These are phyloP conservation scores for Falco berigora DNA, from an alignment of 2,797 vertebrate species.

Conservation along the genomic window DNA sequence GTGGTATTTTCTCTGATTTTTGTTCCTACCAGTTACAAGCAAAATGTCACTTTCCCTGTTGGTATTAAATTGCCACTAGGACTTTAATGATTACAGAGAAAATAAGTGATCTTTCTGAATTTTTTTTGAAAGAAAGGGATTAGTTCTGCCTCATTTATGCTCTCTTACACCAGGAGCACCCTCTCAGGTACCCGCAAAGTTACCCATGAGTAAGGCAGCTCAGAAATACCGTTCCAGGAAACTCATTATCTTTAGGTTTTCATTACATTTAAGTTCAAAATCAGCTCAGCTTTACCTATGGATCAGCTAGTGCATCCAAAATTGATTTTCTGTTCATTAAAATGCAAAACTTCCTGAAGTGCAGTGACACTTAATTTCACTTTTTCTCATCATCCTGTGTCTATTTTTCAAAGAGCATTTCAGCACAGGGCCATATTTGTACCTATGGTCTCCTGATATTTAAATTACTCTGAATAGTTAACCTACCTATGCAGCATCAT, in stretches of 20 bases:
- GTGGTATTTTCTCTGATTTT: not conserved
- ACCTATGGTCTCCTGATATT: not conserved
- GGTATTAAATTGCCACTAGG: not conserved
- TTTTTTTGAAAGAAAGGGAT: not conserved
- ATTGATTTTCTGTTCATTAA: constrained; percentile 5
- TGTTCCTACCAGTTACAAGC: not conserved
- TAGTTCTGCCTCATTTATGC: not conserved
- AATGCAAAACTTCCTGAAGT: not conserved
- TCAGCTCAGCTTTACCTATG: not conserved
- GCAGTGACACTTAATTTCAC: not conserved
- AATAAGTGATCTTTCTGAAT: not conserved
- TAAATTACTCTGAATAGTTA: not conserved
- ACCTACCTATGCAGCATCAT: not conserved
- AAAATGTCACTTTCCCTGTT: not conserved
- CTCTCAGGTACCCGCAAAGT: not conserved
- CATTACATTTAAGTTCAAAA: not conserved
- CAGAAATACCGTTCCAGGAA: not conserved
- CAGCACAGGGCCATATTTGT: not conserved
- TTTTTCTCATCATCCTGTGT: not conserved
- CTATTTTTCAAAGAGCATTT: not conserved
- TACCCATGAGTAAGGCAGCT: not conserved
- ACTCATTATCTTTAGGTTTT: not conserved
- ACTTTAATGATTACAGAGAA: not conserved
- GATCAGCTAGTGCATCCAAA: not conserved
- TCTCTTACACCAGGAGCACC: not conserved